These are phyloP conservation scores for Teleopsis dalmanni DNA, from an alignment of 1,140 invertebrate genomes.

Conservation along the genomic window DNA sequence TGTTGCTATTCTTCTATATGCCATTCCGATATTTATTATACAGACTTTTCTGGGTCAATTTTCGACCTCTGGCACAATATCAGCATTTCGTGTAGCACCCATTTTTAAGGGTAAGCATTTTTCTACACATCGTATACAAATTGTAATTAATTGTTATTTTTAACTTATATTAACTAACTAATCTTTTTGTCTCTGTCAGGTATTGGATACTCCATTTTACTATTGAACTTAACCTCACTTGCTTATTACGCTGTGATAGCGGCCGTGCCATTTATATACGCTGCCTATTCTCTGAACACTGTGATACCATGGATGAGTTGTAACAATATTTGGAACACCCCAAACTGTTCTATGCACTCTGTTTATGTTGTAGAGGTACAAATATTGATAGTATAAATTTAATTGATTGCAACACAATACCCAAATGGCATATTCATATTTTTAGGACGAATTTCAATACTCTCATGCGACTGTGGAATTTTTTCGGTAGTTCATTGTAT, in stretches of 20 bases:
- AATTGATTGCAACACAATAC: neutral
- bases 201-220: conserved; percentile 33
- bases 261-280: conserved; percentile 35
- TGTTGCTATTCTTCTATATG: conserved; percentile 29
- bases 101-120: conserved; percentile 33
- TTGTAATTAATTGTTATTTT: neutral
- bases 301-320: conserved; percentile 37
- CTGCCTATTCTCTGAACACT: conserved; percentile 23
- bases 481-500: conserved; percentile 29
- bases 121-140: neutral
- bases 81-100: conserved; percentile 40
- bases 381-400: neutral
- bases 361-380: conserved; percentile 19
- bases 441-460: conserved; percentile 17
- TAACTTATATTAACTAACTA: neutral
- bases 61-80: conserved; percentile 33
- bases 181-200: conserved; percentile 17
- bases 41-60: conserved; percentile 42
- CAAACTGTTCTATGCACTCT: conserved; percentile 29
- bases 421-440: neutral
- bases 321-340: conserved; percentile 34
- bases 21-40: conserved; percentile 36
- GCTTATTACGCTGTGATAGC: conserved; percentile 32
- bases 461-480: conserved; percentile 36
- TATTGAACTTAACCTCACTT: conserved; percentile 33